Evolutionary conservation across 2,888 invertebrate genomes (phyloP).

Genomic region (Prosopocoilus inquinatus): DNA sequence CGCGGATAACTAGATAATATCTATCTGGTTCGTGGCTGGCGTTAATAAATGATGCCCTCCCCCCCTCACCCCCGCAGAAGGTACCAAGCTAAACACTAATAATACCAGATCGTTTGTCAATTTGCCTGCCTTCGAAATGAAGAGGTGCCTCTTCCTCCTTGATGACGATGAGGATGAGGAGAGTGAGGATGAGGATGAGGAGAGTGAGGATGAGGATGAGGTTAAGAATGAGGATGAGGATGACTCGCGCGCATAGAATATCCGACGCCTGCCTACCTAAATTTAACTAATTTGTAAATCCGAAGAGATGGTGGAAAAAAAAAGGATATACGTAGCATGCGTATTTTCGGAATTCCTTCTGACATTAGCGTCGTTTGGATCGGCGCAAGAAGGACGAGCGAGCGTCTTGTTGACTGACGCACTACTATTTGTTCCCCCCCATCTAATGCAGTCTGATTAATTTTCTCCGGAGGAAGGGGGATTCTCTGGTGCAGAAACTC

Average conservation of each 20-base stretch:
- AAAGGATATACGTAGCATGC: background rate
- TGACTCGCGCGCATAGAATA: background rate
- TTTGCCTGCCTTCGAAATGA: too few species aligned
- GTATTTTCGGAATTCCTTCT: background rate
- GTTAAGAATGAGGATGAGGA: background rate
- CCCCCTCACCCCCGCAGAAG: constrained; percentile 1
- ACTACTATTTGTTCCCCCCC: constrained; percentile 43
- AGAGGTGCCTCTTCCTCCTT: too few species aligned
- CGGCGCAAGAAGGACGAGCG: constrained; percentile 18
- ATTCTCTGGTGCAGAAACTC: constrained; percentile 1
- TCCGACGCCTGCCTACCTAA: background rate
- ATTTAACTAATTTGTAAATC: background rate
- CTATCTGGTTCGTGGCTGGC: constrained; percentile 18
- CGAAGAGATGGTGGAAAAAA: background rate
- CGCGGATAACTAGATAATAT: constrained; percentile 21
- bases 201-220: background rate
- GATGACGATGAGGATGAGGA: too few species aligned
- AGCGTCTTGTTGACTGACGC: constrained; percentile 42
- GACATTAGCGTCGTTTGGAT: constrained; percentile 5
- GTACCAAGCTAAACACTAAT: background rate
- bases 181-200: background rate
- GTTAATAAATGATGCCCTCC: constrained; percentile 22
- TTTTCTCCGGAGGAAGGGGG: constrained; percentile 21
- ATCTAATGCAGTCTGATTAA: constrained; percentile 37
- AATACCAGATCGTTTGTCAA: background rate